Base-by-base conservation (phyloP, 2,113 vertebrate genomes). In the Trematomus loennbergii region DNA sequence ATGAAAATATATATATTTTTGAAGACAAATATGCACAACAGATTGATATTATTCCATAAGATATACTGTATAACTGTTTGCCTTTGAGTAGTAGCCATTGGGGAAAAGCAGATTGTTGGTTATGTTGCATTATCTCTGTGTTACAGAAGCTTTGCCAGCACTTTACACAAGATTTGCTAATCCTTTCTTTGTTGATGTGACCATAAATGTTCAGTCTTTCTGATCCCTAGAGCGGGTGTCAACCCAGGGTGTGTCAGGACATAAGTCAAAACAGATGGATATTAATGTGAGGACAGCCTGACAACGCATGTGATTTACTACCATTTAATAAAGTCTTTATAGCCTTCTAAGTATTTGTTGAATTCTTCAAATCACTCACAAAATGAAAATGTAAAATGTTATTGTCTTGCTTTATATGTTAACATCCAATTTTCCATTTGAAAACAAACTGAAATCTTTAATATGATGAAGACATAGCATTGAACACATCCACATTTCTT, bases 241-340 rank as follows among this genome's bases (percentile, higher is more conserved):
- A 20, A 25, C 29, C 46, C 25, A 63, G 36, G 65, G 69, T 72
- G 33, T 58, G 33, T 87, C 45, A 57, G 16, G 2, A 64, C 8
- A 2, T 17, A 12, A 75, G 36, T 66, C 13, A 40, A 49, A 76
- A 62, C 33, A 54, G 62, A 73, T 75, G 17, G 17, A 75, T 62
- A 65, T 70, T 75, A 20, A 78, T 63, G 63, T 55, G 55, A 58
- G 40, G 45, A 69, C 3, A 53, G 62, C 57, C 67, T 13, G 36
- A 64, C 54, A 84, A 83, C 86, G 78, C 82, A 88, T 91, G 82
- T 84, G 20, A 87, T 90, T 91, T 93, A 78, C 81, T 86, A 89
- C 78, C 17, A 66, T 86, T 91, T 69, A 93, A 93, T 94, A 91
- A 92, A 91, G 68, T 86, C 75, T 91, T 78, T 83, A 68, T 81